phyloP scores from a whole-genome alignment of 2,797 vertebrate genomes.

The Monodelphis domestica region DNA sequence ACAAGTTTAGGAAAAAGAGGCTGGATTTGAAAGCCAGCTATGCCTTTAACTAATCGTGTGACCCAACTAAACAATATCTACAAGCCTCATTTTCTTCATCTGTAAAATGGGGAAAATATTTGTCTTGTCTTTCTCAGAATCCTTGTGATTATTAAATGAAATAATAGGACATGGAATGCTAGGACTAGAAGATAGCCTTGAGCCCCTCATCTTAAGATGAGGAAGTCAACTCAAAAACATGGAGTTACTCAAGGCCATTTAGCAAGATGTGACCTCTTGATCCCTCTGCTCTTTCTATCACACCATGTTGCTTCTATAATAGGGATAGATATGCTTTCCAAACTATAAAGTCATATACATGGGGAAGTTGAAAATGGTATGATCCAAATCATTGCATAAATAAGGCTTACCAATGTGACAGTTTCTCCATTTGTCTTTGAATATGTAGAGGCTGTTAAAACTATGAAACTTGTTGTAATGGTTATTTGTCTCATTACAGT shows the following conservation, averaged over 20 bases:
- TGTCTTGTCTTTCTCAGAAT: background rate
- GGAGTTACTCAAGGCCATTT: background rate
- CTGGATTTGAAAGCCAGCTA: background rate
- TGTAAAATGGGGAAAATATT: background rate
- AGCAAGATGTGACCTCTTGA: background rate
- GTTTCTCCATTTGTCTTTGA: background rate
- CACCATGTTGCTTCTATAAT: background rate
- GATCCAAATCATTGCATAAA: background rate
- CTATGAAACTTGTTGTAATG: background rate
- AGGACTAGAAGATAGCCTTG: background rate
- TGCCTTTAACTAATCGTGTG: background rate
- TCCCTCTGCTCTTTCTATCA: background rate
- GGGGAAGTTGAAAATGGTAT: background rate
- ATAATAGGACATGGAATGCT: background rate
- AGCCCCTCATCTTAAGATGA: background rate
- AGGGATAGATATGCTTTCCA: background rate
- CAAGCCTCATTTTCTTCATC: background rate
- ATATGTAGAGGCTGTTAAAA: accelerated
- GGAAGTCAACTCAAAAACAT: background rate
- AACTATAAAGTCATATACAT: background rate
- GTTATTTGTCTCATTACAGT: background rate
- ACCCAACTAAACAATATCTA: background rate
- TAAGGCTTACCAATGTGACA: accelerated
- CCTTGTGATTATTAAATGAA: background rate
- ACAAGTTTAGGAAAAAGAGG: background rate